phyloP scores from a whole-genome alignment of 2,113 vertebrate species.

The Cromileptes altivelis region DNA sequence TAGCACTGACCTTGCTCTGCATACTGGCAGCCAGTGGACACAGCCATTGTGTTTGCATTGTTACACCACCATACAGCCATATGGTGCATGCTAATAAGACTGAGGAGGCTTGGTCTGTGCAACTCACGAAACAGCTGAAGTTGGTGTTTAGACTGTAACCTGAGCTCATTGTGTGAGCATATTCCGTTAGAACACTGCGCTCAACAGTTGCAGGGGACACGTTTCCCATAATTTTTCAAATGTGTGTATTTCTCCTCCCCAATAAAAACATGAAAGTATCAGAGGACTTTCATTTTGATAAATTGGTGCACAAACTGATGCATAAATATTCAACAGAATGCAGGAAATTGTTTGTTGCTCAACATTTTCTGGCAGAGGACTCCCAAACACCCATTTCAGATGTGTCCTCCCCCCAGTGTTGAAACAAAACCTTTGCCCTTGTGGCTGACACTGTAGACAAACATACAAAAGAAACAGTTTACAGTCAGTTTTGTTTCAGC shows the following conservation, averaged over 20 bases:
- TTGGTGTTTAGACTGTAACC: slow-evolving; percentile 42
- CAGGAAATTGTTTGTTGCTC: no score
- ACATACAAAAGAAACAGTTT: neutral
- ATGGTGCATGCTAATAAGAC: slow-evolving; percentile 35
- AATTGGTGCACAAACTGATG: no score
- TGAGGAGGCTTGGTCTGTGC: neutral
- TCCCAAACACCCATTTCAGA: no score
- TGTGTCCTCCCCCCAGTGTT: no score
- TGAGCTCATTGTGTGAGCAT: slow-evolving; percentile 42
- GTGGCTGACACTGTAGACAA: neutral
- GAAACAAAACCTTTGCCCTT: no score
- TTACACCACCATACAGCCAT: slow-evolving; percentile 34
- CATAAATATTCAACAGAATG: no score
- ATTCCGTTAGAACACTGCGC: slow-evolving; percentile 5
- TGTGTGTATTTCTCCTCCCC: no score
- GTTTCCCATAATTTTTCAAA: no score
- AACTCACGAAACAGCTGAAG: slow-evolving; percentile 36
- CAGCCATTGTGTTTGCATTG: slow-evolving; percentile 42
- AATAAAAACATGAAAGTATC: no score
- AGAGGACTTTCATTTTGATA: no score
- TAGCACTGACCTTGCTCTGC: slow-evolving; percentile 42
- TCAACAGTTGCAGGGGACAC: neutral
- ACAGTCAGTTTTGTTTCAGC: neutral
- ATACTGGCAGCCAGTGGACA: slow-evolving; percentile 18
- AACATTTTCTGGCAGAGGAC: no score